Base-by-base conservation (phyloP, 2,797 vertebrate species). In the Sciurus vulgaris region DNA sequence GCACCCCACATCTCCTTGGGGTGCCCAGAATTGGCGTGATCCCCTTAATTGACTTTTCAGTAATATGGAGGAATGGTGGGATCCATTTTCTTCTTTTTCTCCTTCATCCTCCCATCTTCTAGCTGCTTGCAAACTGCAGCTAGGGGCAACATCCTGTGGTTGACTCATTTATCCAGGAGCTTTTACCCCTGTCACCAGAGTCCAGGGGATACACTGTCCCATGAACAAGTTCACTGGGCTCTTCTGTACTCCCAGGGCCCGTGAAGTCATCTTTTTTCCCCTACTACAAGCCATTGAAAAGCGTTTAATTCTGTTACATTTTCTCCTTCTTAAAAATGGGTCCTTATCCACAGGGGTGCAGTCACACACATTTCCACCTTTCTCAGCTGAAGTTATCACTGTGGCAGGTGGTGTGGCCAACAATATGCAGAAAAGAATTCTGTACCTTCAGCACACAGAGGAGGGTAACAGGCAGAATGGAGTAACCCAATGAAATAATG, bases 11-110 rank as follows among this genome's bases (percentile, higher is more conserved):
- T 44, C 41, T 93, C 73, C 86, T 94, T n/a, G 18, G 84, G 92
- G 73, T 82, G 6, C 72, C 93, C 59, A 82, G 82, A 97, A 82
- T 95, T 47, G 35, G 83, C 41, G 61, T 69, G 93, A 41, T 59
- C 77, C 56, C 92, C 95, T 47, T 51, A 5, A 92, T 41, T 79
- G 90, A 54, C 78, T 90, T 93, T 67, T 30, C 47, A 61, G 56
- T n/a, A 24, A 51, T 44, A 0, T 47, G 44, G 73, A 74, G 56
- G 69, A 81, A 67, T 51, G n/a, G 11, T 56, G 12, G 86, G 28
- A 8, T 17, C n/a, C 59, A 10, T 59, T 33, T 91, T 83, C 41
- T 72, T 59, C 35, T 65, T 79, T 72, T 44, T 86, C 22, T 79
- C 44, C 63, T 59, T 77, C 22, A 0, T 56, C 69, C 61, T 63